Percentiles rank a stretch among this genome's conserved stretches.
Evolutionary conservation across 2,888 invertebrate species (phyloP).

Genomic region (Neoitamus cyanurus): DNA sequence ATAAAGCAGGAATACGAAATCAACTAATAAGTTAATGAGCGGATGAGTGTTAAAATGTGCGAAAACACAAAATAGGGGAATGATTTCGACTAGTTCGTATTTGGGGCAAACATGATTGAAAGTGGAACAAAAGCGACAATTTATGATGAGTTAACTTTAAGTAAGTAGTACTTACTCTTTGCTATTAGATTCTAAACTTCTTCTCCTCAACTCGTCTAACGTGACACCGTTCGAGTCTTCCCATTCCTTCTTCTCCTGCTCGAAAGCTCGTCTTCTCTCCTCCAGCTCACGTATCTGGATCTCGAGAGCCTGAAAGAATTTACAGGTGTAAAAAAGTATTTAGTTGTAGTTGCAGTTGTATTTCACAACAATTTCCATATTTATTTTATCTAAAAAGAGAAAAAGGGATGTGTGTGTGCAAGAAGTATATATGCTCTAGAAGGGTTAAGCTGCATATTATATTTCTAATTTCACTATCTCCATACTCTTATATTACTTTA

Average conservation of each 20-base stretch:
- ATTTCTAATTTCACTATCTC: neutral
- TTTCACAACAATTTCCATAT: neutral
- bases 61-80: neutral
- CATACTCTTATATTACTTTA: neutral
- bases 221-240: conserved; percentile 90
- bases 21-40: neutral
- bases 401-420: neutral
- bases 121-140: neutral
- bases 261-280: conserved; percentile 86
- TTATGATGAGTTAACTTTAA: neutral
- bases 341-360: too few relatives aligned
- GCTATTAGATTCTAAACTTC: conserved; percentile 89
- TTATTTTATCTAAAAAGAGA: neutral
- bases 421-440: neutral
- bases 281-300: conserved; percentile 92
- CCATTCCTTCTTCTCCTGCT: conserved; percentile 87
- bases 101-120: neutral
- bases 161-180: conserved; percentile 79
- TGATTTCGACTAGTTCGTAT: neutral
- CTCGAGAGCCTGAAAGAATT: conserved; percentile 72
- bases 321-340: too few relatives aligned
- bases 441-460: neutral
- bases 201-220: conserved; percentile 87
- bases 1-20: neutral
- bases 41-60: neutral